Evolutionary conservation across 2,113 vertebrate species (phyloP), one percentile per base, ranked within the genome.

Genomic region (Pachypanchax playfairii): DNA sequence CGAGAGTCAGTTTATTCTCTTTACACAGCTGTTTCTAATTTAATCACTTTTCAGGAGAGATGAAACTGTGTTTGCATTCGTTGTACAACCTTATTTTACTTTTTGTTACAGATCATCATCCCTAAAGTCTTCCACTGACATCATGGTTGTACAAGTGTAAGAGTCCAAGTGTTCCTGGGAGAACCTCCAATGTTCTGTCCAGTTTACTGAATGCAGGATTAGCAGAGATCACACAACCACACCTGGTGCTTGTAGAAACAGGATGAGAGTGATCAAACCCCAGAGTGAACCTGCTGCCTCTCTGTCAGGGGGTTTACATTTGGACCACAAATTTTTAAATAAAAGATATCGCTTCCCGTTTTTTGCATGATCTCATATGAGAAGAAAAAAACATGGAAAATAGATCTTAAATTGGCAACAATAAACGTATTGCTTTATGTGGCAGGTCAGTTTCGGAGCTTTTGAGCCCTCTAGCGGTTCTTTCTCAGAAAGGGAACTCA

Each of bases 341-440:
- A 51, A 26, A n/a, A 70, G 53, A 50, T 26, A 50, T 15, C 48
- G 41, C 65, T 53, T 24, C 29, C 14, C 52, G 24, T 63, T 24
- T 61, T 14, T 15, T 59, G 17, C 1, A 26, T 24, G 50, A 69
- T 25, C 21, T 57, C 46, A 71, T 48, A 13, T 53, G 31, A 18
- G 11, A 17, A 18, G 28, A 20, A 39, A 38, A 13, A 47, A 42
- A 35, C 41, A 57, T 59, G 43, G 28, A 35, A 63, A 22, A 53
- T 62, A 26, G 10, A 24, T 9, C 20, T 56, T 20, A 36, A 68
- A 25, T 70, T 72, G 61, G 75, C 47, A 48, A 6, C 47, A 62
- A 29, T 75, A 74, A 85, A 80, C 65, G 78, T 78, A 70, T 82
- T 49, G 26, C 28, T 33, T 2, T 1, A 13, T 4, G n/a, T n/a